Percentiles rank a stretch among this genome's conserved stretches.
Evolutionary conservation across 2,113 vertebrate species (phyloP).

Genomic region (Nesogale talazaci): DNA sequence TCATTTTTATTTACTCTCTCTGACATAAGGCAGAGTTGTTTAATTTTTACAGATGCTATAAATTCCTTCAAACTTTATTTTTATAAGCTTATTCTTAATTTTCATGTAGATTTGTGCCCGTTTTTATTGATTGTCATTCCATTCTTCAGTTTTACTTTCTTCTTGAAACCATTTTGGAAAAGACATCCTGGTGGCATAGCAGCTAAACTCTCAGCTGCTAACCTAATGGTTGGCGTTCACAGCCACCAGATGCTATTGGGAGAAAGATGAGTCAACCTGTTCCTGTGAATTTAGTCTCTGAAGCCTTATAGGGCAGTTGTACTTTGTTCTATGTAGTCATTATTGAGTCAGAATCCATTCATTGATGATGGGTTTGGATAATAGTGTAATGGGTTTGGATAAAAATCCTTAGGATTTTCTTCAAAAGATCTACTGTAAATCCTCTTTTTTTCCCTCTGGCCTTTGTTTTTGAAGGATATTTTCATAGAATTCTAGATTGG

Average conservation of each 20-base stretch:
- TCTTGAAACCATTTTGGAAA: not conserved
- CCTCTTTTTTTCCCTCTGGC: not conserved
- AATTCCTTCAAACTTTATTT: not conserved
- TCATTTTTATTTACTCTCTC: conserved; percentile 22
- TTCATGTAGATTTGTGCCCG: not conserved
- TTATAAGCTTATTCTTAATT: not conserved
- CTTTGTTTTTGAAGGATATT: conserved; percentile 26
- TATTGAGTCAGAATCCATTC: too few species aligned
- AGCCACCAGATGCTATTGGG: too few species aligned
- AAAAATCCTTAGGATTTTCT: not conserved
- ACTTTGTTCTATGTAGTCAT: too few species aligned
- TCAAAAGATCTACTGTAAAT: conserved; percentile 7
- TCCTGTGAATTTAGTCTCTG: too few species aligned
- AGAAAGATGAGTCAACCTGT: too few species aligned
- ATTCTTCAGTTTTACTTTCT: not conserved
- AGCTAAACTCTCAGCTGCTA: too few species aligned
- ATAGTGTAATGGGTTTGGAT: not conserved
- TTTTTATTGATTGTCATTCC: conserved; percentile 41
- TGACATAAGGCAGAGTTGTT: not conserved
- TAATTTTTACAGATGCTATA: conserved; percentile 40
- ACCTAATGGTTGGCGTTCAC: too few species aligned
- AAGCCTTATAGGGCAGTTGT: too few species aligned
- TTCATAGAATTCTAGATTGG: conserved; percentile 28
- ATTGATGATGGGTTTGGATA: not conserved
- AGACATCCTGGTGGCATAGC: too few species aligned